Percentiles rank a stretch among this genome's conserved stretches.
Evolutionary conservation across 2,113 vertebrate species (phyloP).

Genomic region (Raja brachyura): DNA sequence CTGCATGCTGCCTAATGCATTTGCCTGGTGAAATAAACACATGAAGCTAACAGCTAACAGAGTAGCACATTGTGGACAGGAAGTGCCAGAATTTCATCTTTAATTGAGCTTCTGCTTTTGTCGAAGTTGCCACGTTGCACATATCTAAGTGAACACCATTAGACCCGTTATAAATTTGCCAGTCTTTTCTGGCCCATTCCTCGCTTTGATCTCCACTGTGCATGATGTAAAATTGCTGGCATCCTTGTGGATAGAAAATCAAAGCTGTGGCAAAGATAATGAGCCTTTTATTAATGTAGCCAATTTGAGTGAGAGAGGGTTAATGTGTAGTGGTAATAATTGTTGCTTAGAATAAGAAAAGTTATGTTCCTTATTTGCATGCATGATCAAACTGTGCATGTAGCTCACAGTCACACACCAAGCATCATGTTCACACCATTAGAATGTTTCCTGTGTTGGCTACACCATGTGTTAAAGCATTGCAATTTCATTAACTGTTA

Average conservation of each 20-base stretch:
- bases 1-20: background rate
- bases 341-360: background rate
- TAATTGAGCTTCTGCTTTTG: background rate
- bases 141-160: background rate
- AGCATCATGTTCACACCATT: conserved; percentile 36
- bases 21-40: too few relatives aligned
- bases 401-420: conserved; percentile 33
- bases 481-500: conserved; percentile 36
- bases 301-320: background rate
- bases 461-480: conserved; percentile 34
- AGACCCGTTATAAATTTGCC: background rate
- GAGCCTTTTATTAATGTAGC: background rate
- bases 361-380: background rate
- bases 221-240: background rate
- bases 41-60: background rate
- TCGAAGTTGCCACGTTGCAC: background rate
- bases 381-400: conserved; percentile 25
- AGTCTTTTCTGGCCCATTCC: background rate
- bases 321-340: background rate
- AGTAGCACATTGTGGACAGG: background rate
- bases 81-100: background rate
- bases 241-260: background rate
- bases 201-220: background rate
- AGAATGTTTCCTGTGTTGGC: conserved; percentile 36
- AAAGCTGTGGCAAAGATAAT: too few relatives aligned